Evolutionary conservation across 2,888 invertebrate genomes (phyloP).

Genomic region (Lasioglossum oenotherae): DNA sequence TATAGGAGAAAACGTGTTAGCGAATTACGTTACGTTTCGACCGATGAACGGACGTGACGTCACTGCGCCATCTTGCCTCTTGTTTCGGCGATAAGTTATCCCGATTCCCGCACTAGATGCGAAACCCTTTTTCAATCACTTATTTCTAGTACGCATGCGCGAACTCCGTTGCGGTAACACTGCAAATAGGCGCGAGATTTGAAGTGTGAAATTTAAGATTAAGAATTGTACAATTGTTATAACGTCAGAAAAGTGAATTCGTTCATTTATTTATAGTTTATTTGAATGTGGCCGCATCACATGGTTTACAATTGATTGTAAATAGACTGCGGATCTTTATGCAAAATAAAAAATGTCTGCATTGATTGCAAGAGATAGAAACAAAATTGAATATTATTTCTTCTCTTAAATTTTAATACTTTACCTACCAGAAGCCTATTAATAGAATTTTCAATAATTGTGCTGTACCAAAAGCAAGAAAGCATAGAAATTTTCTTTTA

Average conservation of each 20-base stretch:
- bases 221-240: neutral
- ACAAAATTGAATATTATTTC: no score
- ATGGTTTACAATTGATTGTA: no score
- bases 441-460: no score
- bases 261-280: neutral
- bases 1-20: constrained; percentile 57
- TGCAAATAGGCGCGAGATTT: neutral
- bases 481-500: no score
- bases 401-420: no score
- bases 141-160: neutral
- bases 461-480: no score
- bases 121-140: neutral
- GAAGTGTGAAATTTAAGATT: neutral
- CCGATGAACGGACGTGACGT: constrained; percentile 54
- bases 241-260: no score
- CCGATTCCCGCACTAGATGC: neutral
- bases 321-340: no score
- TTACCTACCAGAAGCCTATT: no score
- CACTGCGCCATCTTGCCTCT: constrained; percentile 48
- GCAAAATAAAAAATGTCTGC: no score
- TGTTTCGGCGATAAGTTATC: neutral
- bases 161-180: neutral
- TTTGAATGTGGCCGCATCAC: no score
- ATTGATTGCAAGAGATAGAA: no score
- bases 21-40: constrained; percentile 57